Evolutionary conservation across 35 echinoderm and acorn worm genomes (phyloP).

Genomic region (Eucidaris tribuloides): DNA sequence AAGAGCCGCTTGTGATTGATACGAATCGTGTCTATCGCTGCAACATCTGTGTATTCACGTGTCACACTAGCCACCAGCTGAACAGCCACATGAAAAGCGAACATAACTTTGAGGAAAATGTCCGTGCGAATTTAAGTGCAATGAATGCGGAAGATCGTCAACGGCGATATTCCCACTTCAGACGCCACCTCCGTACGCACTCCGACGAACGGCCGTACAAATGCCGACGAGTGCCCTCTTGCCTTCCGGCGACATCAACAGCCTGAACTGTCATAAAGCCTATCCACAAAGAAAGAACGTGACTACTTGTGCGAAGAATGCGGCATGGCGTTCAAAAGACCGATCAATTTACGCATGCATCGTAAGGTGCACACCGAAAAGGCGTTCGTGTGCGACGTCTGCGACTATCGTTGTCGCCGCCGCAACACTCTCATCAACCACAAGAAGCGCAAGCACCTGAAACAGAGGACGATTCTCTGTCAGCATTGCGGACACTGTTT

Average conservation of each 20-base stretch:
- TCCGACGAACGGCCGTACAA: conserved; percentile 79
- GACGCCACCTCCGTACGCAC: conserved; percentile 63
- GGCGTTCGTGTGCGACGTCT: conserved; percentile 66
- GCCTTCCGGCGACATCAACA: conserved; percentile 34
- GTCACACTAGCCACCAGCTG: conserved; percentile 31
- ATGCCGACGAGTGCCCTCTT: conserved; percentile 53
- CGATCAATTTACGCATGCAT: conserved; percentile 75
- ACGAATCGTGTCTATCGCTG: conserved; percentile 25
- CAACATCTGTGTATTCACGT: conserved; percentile 36
- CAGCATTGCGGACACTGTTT: conserved; percentile 69
- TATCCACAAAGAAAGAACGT: conserved; percentile 62
- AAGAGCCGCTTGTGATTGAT: not conserved
- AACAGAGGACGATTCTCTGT: conserved; percentile 42
- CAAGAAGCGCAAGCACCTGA: conserved; percentile 72
- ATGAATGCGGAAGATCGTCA: not conserved
- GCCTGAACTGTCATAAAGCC: conserved; percentile 58
- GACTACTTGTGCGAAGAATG: conserved; percentile 74
- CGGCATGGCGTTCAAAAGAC: conserved; percentile 61
- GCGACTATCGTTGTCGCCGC: conserved; percentile 57
- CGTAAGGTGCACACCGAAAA: conserved; percentile 62
- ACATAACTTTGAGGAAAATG: conserved; percentile 38
- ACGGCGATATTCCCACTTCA: conserved; percentile 29
- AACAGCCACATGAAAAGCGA: conserved; percentile 21
- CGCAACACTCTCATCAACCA: conserved; percentile 58
- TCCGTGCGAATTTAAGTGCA: too few relatives aligned